Conservation (phyloP, 1,140 invertebrate species). For the Diachasmimorpha longicaudata region DNA sequence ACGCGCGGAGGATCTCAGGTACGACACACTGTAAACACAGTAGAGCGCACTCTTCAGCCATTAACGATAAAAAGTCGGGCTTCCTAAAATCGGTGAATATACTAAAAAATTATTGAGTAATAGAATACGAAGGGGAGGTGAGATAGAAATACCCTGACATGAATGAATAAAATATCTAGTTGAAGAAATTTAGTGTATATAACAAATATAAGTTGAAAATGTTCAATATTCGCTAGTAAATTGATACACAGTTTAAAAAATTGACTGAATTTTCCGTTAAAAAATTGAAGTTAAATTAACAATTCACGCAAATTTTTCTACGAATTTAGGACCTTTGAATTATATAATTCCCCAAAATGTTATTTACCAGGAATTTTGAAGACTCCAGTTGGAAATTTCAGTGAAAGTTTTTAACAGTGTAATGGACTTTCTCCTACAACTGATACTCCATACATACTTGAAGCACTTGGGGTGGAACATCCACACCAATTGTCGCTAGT, state of each 20-base stretch:
- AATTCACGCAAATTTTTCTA: too few relatives aligned
- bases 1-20: constrained; percentile 1
- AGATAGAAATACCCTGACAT: too few relatives aligned
- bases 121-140: too few relatives aligned
- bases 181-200: too few relatives aligned
- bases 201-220: too few relatives aligned
- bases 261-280: neutral
- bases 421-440: neutral
- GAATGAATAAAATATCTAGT: too few relatives aligned
- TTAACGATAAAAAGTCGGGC: constrained; percentile 21
- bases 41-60: constrained; percentile 22
- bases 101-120: neutral
- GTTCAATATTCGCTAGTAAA: too few relatives aligned
- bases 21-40: constrained; percentile 34
- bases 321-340: too few relatives aligned
- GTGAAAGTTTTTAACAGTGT: neutral
- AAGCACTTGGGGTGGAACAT: constrained; percentile 80
- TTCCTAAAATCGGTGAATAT: neutral
- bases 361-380: neutral
- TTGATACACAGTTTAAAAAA: too few relatives aligned
- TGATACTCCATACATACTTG: constrained; percentile 65
- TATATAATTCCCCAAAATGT: too few relatives aligned
- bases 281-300: neutral
- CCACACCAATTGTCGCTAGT: constrained; percentile 69
- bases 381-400: neutral